phyloP scores from a whole-genome alignment of 2,797 vertebrate species.

The Mormyrops attenuatus region DNA sequence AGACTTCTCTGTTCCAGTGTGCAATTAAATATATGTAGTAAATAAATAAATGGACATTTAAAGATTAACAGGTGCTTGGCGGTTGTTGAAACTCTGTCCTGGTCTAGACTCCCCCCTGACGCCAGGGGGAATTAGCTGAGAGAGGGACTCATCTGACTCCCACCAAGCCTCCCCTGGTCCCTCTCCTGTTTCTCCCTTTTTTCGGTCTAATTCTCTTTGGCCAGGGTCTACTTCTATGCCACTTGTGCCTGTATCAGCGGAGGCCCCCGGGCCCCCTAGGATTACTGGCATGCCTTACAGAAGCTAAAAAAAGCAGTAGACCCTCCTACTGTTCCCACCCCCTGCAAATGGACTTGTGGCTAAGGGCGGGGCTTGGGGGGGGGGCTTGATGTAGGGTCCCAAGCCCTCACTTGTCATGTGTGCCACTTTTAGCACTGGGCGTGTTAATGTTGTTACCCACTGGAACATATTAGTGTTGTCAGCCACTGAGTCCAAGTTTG shows the following conservation, averaged over 20 bases:
- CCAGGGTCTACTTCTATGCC: slow-evolving; percentile 57
- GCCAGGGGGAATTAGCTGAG: background rate
- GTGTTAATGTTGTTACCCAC: slow-evolving; percentile 23
- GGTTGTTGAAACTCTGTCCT: background rate
- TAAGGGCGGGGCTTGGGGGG: slow-evolving; percentile 32
- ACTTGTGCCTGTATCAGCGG: slow-evolving; percentile 53
- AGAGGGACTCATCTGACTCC: background rate
- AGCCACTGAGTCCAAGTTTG: slow-evolving; percentile 10
- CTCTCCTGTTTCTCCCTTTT: slow-evolving; percentile 9
- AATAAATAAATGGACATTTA: background rate
- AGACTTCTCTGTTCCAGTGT: background rate
- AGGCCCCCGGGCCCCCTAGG: slow-evolving; percentile 46
- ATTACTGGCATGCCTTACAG: slow-evolving; percentile 73
- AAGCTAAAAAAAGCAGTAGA: slow-evolving; percentile 49
- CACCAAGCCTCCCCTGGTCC: background rate
- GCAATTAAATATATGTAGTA: background rate
- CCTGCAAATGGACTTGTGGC: slow-evolving; percentile 15
- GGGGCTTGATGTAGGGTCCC: slow-evolving; percentile 31
- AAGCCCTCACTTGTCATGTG: slow-evolving; percentile 32
- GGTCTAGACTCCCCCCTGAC: background rate
- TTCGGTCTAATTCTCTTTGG: slow-evolving; percentile 5
- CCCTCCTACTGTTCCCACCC: slow-evolving; percentile 10
- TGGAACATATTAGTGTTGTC: background rate
- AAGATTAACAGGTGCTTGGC: background rate
- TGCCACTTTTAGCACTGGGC: slow-evolving; percentile 21